phyloP scores from a whole-genome alignment of 2,888 invertebrate species.

The Hemicrepidius hirtus region DNA sequence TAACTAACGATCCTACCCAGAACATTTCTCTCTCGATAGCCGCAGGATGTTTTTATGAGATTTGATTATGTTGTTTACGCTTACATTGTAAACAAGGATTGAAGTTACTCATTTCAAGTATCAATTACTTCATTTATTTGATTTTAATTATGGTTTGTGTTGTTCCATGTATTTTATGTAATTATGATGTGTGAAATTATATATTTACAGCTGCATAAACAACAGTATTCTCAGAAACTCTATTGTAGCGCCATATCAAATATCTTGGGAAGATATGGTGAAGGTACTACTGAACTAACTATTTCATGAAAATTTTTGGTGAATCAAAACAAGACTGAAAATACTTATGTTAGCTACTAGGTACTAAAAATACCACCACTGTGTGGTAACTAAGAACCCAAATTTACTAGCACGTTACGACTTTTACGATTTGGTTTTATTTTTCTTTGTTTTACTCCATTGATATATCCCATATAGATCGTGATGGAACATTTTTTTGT shows the following conservation, averaged over 20 bases:
- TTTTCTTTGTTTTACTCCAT: slow-evolving; percentile 5
- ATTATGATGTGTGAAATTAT: slow-evolving; percentile 26
- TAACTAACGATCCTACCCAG: slow-evolving; percentile 36
- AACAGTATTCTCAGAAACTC: slow-evolving; percentile 13
- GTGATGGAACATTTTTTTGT: slow-evolving; percentile 30
- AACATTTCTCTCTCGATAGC: slow-evolving; percentile 43
- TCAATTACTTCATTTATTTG: slow-evolving; percentile 46
- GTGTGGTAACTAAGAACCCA: too few species aligned
- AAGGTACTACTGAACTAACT: too few species aligned
- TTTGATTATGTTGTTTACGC: slow-evolving; percentile 61
- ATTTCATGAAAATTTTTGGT: too few species aligned
- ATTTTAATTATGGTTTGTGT: slow-evolving; percentile 39
- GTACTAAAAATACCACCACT: too few species aligned
- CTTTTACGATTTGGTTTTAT: neutral
- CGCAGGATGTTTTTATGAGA: slow-evolving; percentile 60
- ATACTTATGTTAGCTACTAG: too few species aligned
- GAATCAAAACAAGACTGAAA: too few species aligned
- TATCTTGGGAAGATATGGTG: too few species aligned
- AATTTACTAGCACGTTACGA: too few species aligned
- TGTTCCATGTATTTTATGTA: slow-evolving; percentile 13
- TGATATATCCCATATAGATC: slow-evolving; percentile 23
- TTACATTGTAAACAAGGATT: slow-evolving; percentile 57
- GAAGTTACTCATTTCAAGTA: slow-evolving; percentile 50
- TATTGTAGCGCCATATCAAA: neutral
- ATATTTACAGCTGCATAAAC: slow-evolving; percentile 5